A percentile compares a stretch with the other conserved stretches of the same genome.
These are phyloP conservation scores for Phymanthus crucifer DNA, from an alignment of 92 coral and sea anemone genomes.

Conservation along the genomic window DNA sequence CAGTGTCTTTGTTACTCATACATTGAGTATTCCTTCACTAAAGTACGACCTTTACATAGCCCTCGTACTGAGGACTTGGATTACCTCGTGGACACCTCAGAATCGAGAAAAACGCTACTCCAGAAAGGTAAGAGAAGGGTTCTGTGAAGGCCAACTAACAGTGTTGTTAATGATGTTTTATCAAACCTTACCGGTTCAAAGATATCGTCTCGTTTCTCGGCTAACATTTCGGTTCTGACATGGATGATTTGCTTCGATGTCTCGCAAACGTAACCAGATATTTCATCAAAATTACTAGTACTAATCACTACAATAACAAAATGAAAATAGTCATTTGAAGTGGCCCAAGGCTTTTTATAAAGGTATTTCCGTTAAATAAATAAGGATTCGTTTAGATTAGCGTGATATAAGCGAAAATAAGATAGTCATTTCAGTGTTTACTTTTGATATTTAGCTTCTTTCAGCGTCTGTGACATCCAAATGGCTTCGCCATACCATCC, in stretches of 20 bases:
- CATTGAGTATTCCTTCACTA: slow-evolving; percentile 15
- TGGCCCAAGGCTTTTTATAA: neutral
- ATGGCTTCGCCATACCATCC: slow-evolving; percentile 11
- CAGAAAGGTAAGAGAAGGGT: neutral
- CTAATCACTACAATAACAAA: too few species aligned
- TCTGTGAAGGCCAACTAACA: neutral
- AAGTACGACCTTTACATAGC: slow-evolving; percentile 4
- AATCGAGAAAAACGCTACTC: neutral
- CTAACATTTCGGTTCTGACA: neutral
- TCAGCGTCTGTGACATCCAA: neutral
- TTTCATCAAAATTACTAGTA: neutral
- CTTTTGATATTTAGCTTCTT: slow-evolving; percentile 18
- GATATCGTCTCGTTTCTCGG: neutral
- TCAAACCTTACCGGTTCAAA: neutral
- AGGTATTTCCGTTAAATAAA: slow-evolving; percentile 26
- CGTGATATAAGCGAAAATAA: slow-evolving; percentile 33
- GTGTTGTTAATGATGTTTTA: neutral
- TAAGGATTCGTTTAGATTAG: slow-evolving; percentile 18
- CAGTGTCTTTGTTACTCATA: slow-evolving; percentile 16
- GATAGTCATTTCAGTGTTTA: slow-evolving; percentile 30
- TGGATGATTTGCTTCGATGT: neutral
- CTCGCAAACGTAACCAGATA: neutral
- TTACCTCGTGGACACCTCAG: neutral
- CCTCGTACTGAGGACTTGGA: neutral
- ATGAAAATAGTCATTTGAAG: neutral